These are phyloP conservation scores for Callorhinus ursinus DNA, from an alignment of 2,113 vertebrate species.

Conservation along the genomic window DNA sequence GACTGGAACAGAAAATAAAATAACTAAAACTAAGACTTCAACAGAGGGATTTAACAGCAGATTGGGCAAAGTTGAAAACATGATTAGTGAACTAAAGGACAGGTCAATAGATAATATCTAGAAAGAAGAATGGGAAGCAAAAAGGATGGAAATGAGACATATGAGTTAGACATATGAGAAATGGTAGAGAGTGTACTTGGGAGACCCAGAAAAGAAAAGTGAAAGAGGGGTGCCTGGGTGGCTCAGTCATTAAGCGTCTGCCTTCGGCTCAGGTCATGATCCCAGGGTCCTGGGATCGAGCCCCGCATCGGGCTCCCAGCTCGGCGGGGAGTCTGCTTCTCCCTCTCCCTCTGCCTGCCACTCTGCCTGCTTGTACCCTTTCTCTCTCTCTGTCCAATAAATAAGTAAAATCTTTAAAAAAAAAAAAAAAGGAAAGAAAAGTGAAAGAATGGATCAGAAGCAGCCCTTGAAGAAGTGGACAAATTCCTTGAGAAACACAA, in stretches of 20 bases:
- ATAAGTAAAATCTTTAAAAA: no score
- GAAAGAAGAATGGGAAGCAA: not conserved
- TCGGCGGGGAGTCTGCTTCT: no score
- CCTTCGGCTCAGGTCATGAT: no score
- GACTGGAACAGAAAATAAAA: constrained; percentile 8
- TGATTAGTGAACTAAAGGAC: not conserved
- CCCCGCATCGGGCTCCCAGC: no score
- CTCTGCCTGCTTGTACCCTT: no score
- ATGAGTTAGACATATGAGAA: not conserved
- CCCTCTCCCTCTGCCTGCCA: no score
- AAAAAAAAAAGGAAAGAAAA: not conserved
- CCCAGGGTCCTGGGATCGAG: no score
- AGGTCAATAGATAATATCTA: not conserved
- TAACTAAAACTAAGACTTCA: not conserved
- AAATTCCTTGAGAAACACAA: not conserved
- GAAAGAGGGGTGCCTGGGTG: not conserved
- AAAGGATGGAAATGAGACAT: not conserved
- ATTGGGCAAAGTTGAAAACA: not conserved
- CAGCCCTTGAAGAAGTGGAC: not conserved
- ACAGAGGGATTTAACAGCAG: not conserved
- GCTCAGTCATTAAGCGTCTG: no score
- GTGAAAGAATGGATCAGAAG: not conserved
- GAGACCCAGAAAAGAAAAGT: not conserved
- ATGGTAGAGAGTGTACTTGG: not conserved
- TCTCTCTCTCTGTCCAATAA: no score